These are phyloP conservation scores for Pollachius pollachius DNA, from an alignment of 2,113 vertebrate species.

Conservation along the genomic window DNA sequence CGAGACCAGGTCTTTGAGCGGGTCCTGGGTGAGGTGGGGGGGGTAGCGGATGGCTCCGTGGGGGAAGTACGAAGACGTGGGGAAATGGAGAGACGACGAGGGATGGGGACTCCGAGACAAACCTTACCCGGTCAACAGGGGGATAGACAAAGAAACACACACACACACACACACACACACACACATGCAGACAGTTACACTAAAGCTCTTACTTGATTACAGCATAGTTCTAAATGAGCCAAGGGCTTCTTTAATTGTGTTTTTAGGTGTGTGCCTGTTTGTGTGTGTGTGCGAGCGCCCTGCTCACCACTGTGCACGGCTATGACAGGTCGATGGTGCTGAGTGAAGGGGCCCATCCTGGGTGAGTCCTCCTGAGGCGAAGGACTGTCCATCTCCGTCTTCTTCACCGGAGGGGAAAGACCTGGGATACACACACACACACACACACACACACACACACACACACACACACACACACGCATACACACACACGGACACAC, in stretches of 20 bases:
- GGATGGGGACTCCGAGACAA: slow-evolving; percentile 90
- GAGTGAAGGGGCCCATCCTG: slow-evolving; percentile 90
- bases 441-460: slow-evolving; percentile 2
- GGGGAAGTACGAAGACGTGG: slow-evolving; percentile 88
- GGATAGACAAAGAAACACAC: neutral
- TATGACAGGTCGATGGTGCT: slow-evolving; percentile 97
- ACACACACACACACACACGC: neutral
- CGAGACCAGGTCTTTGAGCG: slow-evolving; percentile 94
- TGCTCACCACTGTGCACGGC: slow-evolving; percentile 95
- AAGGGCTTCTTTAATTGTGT: too few relatives aligned
- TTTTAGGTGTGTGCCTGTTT: neutral
- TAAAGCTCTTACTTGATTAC: too few relatives aligned
- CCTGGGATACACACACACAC: slow-evolving; percentile 67
- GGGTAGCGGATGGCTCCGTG: slow-evolving; percentile 96
- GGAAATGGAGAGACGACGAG: slow-evolving; percentile 91
- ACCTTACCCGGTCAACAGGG: slow-evolving; percentile 62
- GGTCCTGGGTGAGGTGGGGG: slow-evolving; percentile 94
- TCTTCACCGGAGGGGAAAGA: slow-evolving; percentile 93
- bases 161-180: neutral
- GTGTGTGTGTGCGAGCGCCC: slow-evolving; percentile 3
- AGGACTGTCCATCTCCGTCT: slow-evolving; percentile 93
- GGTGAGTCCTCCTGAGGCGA: slow-evolving; percentile 93
- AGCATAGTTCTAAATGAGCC: neutral
- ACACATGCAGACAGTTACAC: neutral
- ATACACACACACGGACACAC: neutral